Evolutionary conservation across 1,140 invertebrate genomes (phyloP).

Genomic region (Myzus persicae): DNA sequence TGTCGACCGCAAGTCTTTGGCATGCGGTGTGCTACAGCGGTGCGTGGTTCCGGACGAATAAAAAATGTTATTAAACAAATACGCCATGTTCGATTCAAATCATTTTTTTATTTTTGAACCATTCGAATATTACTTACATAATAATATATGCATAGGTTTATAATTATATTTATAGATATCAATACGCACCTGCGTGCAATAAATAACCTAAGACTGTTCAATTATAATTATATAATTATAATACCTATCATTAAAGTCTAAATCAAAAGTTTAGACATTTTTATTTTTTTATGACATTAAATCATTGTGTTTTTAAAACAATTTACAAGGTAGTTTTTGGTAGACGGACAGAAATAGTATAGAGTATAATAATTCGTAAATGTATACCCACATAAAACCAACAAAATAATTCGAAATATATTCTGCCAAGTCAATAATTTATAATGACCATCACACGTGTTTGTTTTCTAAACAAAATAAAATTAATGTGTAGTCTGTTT

Average conservation of each 20-base stretch:
- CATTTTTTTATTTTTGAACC: neutral
- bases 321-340: too few relatives aligned
- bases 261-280: neutral
- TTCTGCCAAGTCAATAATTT: neutral
- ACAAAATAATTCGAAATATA: neutral
- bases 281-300: neutral
- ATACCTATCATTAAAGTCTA: neutral
- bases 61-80: neutral
- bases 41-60: neutral
- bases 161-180: neutral
- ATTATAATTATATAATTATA: too few relatives aligned
- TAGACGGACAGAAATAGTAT: neutral
- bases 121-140: too few relatives aligned
- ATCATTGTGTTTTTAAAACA: neutral
- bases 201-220: neutral
- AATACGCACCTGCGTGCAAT: neutral
- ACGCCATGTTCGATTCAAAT: neutral
- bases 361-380: neutral
- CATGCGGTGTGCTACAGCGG: neutral
- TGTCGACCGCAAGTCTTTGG: conserved; percentile 20
- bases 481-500: neutral
- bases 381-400: neutral
- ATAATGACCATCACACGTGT: neutral
- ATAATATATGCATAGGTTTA: neutral
- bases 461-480: neutral